Conservation (phyloP, 2,888 invertebrate genomes). For the Panorpa germanica region DNA sequence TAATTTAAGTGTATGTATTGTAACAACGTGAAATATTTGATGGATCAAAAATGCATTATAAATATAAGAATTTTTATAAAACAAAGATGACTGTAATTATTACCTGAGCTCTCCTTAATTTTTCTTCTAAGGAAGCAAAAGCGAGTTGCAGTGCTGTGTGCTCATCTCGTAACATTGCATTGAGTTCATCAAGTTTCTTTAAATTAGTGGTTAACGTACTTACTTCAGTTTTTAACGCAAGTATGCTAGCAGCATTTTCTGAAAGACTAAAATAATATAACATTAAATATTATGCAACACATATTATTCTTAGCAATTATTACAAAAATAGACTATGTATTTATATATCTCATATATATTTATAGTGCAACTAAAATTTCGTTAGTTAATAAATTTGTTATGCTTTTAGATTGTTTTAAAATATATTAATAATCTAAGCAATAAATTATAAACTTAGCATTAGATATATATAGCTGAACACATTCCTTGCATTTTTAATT, state of each 20-base stretch:
- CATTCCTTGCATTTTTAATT: too few species aligned
- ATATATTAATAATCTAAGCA: too few species aligned
- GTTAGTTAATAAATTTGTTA: too few species aligned
- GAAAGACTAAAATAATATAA: conserved; percentile 6
- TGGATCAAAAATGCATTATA: not conserved
- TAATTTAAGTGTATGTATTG: too few species aligned
- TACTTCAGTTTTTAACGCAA: conserved; percentile 50
- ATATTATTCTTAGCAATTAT: conserved; percentile 4
- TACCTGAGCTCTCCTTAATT: conserved; percentile 66
- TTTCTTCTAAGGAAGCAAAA: conserved; percentile 76
- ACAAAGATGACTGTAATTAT: conserved; percentile 9
- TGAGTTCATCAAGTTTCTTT: conserved; percentile 59
- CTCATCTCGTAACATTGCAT: conserved; percentile 82
- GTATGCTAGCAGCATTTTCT: conserved; percentile 36
- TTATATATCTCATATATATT: not conserved
- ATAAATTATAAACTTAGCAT: too few species aligned
- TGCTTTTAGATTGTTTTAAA: too few species aligned
- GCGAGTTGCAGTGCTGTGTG: conserved; percentile 87
- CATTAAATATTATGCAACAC: conserved; percentile 9
- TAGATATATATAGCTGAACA: too few species aligned
- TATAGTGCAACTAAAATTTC: too few species aligned
- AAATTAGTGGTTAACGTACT: conserved; percentile 50
- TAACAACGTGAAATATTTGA: not conserved
- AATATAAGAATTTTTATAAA: conserved; percentile 1
- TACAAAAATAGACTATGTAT: conserved; percentile 1